A percentile compares a stretch with the other conserved stretches of the same genome.
These are phyloP conservation scores for Pipistrellus pipistrellus DNA, from an alignment of 2,797 vertebrate species.

Conservation along the genomic window DNA sequence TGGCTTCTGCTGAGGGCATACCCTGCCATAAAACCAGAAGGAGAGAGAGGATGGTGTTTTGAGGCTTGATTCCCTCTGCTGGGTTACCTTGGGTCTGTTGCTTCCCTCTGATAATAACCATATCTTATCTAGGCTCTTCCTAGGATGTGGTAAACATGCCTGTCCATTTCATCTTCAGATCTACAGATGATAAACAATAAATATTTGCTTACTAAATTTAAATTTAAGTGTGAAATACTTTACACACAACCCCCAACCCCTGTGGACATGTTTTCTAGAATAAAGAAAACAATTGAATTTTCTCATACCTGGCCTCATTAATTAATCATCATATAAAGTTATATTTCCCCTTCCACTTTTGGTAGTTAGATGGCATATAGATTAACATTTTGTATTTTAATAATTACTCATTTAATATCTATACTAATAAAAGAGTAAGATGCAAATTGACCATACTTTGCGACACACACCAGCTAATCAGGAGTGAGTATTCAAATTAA, in stretches of 20 bases:
- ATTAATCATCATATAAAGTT: not conserved
- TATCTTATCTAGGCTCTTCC: not conserved
- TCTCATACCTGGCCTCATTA: not conserved
- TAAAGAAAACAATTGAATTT: constrained; percentile 9
- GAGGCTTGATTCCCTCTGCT: not conserved
- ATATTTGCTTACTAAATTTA: constrained; percentile 34
- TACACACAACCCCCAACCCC: not conserved
- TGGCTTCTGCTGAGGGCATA: not conserved
- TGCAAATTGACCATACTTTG: no score
- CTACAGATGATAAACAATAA: not conserved
- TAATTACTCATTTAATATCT: not conserved
- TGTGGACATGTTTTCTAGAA: not conserved
- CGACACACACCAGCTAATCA: no score
- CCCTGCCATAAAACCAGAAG: not conserved
- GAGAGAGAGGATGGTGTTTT: not conserved
- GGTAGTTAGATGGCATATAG: not conserved
- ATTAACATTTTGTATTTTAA: constrained; percentile 50
- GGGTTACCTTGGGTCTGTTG: not conserved
- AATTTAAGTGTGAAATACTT: not conserved
- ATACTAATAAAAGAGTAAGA: no score
- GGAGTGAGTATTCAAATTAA: no score
- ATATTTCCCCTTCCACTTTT: not conserved
- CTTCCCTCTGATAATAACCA: not conserved
- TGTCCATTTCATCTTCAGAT: not conserved
- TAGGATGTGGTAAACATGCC: not conserved